Evolutionary conservation across 1,140 invertebrate genomes (phyloP).

Genomic region (Lepidostoma basale): DNA sequence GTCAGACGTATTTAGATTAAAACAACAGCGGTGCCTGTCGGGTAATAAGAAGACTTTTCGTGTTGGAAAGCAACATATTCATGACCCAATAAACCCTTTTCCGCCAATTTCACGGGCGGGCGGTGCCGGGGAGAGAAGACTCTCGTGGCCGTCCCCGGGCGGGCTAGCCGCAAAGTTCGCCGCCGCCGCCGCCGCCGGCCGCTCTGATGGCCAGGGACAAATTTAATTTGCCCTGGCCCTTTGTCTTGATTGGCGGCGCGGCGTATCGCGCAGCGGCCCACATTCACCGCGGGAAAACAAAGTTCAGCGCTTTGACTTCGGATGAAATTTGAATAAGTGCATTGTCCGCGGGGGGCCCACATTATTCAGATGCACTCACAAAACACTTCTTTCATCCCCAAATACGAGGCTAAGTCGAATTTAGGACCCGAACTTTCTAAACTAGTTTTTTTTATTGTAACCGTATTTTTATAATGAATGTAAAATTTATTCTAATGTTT

Average conservation of each 20-base stretch:
- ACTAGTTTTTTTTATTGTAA: too few species aligned
- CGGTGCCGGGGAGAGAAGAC: neutral
- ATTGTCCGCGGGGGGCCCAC: neutral
- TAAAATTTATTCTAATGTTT: too few species aligned
- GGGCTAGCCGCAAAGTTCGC: constrained; percentile 7
- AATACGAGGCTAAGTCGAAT: too few species aligned
- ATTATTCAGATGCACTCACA: too few species aligned
- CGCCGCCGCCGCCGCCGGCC: too few species aligned
- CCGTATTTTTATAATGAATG: too few species aligned
- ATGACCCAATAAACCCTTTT: constrained; percentile 22
- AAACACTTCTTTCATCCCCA: too few species aligned
- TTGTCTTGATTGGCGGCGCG: constrained; percentile 42
- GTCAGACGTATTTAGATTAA: too few species aligned
- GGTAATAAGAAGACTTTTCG: too few species aligned
- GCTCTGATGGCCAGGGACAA: constrained; percentile 42
- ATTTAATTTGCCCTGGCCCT: constrained; percentile 40
- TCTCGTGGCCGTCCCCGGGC: too few species aligned
- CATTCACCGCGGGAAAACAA: constrained; percentile 33
- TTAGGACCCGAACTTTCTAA: too few species aligned
- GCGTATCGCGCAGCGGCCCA: neutral
- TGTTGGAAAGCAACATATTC: constrained; percentile 8
- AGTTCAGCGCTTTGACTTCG: constrained; percentile 15
- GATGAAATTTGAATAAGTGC: constrained; percentile 32
- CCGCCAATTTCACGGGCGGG: constrained; percentile 22
- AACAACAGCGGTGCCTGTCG: too few species aligned